Conservation (phyloP, 1,140 invertebrate genomes). For the Drosophila saltans region DNA sequence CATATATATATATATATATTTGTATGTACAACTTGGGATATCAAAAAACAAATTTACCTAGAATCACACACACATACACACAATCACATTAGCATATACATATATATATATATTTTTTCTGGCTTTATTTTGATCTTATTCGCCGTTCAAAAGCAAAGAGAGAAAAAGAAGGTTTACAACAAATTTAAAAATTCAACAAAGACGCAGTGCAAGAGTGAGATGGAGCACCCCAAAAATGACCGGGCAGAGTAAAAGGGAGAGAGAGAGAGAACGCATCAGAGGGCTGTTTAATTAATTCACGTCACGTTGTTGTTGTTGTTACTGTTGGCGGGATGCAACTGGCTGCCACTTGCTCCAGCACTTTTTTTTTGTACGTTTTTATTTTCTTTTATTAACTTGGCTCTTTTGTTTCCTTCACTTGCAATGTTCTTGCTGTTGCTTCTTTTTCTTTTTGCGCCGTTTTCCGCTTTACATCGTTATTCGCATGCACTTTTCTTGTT, state of each 20-base stretch:
- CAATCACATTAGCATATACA: background rate
- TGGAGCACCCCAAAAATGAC: background rate
- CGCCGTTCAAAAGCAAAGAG: constrained; percentile 33
- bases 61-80: constrained; percentile 52
- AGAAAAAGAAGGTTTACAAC: background rate
- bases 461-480: constrained; percentile 24
- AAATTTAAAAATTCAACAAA: constrained; percentile 30
- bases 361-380: constrained; percentile 32
- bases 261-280: constrained; percentile 23
- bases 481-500: constrained; percentile 74
- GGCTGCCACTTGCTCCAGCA: background rate
- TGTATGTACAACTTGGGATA: constrained; percentile 7
- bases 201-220: constrained; percentile 27
- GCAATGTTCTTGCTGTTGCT: constrained; percentile 27
- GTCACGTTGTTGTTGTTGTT: constrained; percentile 55
- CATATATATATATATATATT: no score
- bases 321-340: constrained; percentile 18
- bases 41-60: constrained; percentile 51
- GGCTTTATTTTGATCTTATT: constrained; percentile 79
- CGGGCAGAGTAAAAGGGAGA: no score
- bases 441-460: constrained; percentile 23
- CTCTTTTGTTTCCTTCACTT: constrained; percentile 40
- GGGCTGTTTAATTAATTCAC: constrained; percentile 70
- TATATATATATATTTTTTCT: constrained; percentile 52
- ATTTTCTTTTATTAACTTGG: constrained; percentile 19